Conservation (phyloP, 2,888 invertebrate genomes). For the Fragum whitleyi region DNA sequence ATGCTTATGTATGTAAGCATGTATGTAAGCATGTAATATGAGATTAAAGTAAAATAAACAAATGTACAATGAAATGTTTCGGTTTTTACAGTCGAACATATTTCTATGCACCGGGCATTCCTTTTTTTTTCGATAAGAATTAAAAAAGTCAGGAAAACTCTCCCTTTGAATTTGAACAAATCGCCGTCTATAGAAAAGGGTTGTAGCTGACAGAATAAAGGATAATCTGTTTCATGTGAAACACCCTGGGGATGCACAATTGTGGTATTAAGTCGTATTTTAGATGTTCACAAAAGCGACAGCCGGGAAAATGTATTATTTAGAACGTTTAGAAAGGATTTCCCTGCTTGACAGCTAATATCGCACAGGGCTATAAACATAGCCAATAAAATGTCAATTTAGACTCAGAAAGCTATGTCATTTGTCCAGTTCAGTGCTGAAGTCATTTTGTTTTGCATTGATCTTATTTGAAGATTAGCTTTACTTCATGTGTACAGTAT, state of each 20-base stretch:
- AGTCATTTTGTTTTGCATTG: neutral
- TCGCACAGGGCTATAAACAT: slow-evolving; percentile 5
- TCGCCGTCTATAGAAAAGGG: neutral
- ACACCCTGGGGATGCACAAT: neutral
- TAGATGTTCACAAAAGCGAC: neutral
- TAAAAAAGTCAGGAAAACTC: too few relatives aligned
- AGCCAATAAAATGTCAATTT: slow-evolving; percentile 25
- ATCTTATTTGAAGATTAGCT: too few relatives aligned
- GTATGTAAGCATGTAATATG: too few relatives aligned
- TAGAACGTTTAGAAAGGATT: slow-evolving; percentile 2
- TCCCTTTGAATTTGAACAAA: too few relatives aligned
- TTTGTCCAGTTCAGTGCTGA: neutral
- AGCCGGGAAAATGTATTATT: neutral
- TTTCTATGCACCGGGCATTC: too few relatives aligned
- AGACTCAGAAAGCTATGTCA: neutral
- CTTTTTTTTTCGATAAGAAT: too few relatives aligned
- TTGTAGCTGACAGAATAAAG: neutral
- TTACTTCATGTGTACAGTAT: too few relatives aligned
- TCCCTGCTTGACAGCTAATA: slow-evolving; percentile 4
- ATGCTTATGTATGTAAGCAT: too few relatives aligned
- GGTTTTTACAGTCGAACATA: too few relatives aligned
- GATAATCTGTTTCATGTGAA: neutral
- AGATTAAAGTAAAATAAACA: too few relatives aligned
- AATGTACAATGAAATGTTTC: too few relatives aligned
- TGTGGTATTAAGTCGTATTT: slow-evolving; percentile 1